Evolutionary conservation across 2,113 vertebrate species (phyloP).

Genomic region (Enhydra lutris): DNA sequence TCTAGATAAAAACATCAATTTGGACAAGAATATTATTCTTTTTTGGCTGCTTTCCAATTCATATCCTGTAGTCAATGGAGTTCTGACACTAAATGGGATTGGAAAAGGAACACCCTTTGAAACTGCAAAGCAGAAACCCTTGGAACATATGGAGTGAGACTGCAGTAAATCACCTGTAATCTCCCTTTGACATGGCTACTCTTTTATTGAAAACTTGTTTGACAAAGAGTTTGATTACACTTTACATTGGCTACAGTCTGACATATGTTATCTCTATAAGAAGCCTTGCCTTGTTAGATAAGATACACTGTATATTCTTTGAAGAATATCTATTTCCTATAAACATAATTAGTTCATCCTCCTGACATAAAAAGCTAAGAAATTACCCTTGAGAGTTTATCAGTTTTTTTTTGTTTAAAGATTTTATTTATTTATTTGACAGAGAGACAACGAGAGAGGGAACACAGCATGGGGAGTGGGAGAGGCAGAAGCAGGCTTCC

Average conservation of each 20-base stretch:
- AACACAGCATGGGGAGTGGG: too few relatives aligned
- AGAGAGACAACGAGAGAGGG: too few relatives aligned
- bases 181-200: slow-evolving; percentile 23
- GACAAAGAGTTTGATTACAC: slow-evolving; percentile 60
- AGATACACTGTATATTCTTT: neutral
- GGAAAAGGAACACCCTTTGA: slow-evolving; percentile 71
- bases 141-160: slow-evolving; percentile 46
- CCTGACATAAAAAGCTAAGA: neutral
- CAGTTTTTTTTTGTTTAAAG: neutral
- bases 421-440: too few relatives aligned
- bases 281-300: slow-evolving; percentile 8
- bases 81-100: slow-evolving; percentile 73
- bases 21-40: slow-evolving; percentile 36
- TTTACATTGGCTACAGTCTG: neutral
- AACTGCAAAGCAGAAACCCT: slow-evolving; percentile 74
- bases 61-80: slow-evolving; percentile 75
- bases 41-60: slow-evolving; percentile 77
- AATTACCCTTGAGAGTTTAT: neutral
- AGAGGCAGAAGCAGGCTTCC: too few relatives aligned
- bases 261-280: slow-evolving; percentile 24
- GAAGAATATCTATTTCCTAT: neutral
- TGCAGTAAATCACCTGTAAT: slow-evolving; percentile 66
- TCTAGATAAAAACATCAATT: slow-evolving; percentile 57
- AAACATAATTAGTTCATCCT: neutral
- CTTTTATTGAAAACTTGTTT: slow-evolving; percentile 61